Conservation (phyloP, 2,888 invertebrate genomes). For the Trichacis sp. region DNA sequence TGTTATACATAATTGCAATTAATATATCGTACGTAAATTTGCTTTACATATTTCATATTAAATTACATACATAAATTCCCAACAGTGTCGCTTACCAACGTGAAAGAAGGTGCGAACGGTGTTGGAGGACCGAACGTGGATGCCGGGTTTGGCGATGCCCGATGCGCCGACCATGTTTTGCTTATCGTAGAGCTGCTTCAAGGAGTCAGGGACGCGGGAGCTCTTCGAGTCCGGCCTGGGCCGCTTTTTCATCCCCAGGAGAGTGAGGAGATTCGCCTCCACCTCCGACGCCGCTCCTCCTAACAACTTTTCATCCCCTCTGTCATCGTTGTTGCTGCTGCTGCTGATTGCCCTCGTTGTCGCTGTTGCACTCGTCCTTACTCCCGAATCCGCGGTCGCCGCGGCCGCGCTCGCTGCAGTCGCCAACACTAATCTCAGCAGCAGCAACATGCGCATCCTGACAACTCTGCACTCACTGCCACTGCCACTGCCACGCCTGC, state of each 20-base stretch:
- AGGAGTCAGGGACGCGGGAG: constrained; percentile 79
- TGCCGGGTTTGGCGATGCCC: constrained; percentile 77
- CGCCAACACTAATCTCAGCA: constrained; percentile 66
- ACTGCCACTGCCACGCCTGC: constrained; percentile 63
- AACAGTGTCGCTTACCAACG: constrained; percentile 73
- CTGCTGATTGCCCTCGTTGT: too few relatives aligned
- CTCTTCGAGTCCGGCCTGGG: constrained; percentile 69
- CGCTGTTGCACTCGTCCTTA: too few relatives aligned
- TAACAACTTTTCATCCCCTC: too few relatives aligned
- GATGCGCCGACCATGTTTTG: constrained; percentile 77
- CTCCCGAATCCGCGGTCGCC: constrained; percentile 70
- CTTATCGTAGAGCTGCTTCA: constrained; percentile 82
- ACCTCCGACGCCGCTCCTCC: constrained; percentile 62
- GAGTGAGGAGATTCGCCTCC: constrained; percentile 74
- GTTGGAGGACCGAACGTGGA: constrained; percentile 82
- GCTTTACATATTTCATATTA: too few relatives aligned
- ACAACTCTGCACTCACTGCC: constrained; percentile 62
- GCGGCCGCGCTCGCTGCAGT: constrained; percentile 65
- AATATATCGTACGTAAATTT: too few relatives aligned
- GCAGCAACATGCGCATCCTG: constrained; percentile 68
- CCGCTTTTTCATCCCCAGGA: constrained; percentile 74
- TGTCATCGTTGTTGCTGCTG: too few relatives aligned
- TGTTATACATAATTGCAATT: too few relatives aligned
- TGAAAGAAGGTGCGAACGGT: constrained; percentile 88
- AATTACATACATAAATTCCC: too few relatives aligned